Evolutionary conservation across 92 coral and sea anemone species (phyloP).

Genomic region (Blastomussa wellsi): DNA sequence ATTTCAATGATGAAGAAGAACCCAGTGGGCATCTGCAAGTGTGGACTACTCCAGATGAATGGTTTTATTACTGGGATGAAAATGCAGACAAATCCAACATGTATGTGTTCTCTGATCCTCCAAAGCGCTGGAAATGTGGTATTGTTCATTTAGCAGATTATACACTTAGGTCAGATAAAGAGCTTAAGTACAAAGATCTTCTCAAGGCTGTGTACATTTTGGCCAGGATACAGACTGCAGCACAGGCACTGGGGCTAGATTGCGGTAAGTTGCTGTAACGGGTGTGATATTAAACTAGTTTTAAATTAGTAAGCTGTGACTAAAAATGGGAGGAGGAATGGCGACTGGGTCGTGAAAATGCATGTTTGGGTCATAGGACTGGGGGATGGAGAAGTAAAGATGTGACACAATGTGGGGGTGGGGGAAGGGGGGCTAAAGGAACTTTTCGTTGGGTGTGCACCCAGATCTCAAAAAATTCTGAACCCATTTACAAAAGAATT

Average conservation of each 20-base stretch:
- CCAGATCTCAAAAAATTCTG: too few relatives aligned
- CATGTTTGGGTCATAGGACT: too few relatives aligned
- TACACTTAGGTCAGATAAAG: slow-evolving; percentile 18
- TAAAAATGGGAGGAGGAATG: too few relatives aligned
- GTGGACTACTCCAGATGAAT: slow-evolving; percentile 29
- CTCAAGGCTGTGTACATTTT: slow-evolving; percentile 33
- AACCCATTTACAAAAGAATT: too few relatives aligned
- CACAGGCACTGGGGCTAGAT: slow-evolving; percentile 27
- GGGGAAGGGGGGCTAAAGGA: too few relatives aligned
- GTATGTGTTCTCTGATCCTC: slow-evolving; percentile 32
- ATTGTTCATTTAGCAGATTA: slow-evolving; percentile 45
- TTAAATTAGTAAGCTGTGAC: too few relatives aligned
- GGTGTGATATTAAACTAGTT: background rate
- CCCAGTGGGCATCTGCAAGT: slow-evolving; percentile 18
- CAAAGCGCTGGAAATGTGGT: slow-evolving; percentile 58
- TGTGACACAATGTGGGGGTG: too few relatives aligned
- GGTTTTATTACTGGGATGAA: slow-evolving; percentile 31
- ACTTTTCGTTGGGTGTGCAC: too few relatives aligned
- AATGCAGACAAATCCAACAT: slow-evolving; percentile 20
- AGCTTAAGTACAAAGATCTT: slow-evolving; percentile 43
- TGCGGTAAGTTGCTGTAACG: slow-evolving; percentile 31
- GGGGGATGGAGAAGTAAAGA: too few relatives aligned
- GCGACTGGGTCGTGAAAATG: too few relatives aligned
- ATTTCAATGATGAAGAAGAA: slow-evolving; percentile 19
- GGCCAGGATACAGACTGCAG: slow-evolving; percentile 43